Evolutionary conservation across 2,113 vertebrate species (phyloP).

Genomic region (Plestiodon gilberti): DNA sequence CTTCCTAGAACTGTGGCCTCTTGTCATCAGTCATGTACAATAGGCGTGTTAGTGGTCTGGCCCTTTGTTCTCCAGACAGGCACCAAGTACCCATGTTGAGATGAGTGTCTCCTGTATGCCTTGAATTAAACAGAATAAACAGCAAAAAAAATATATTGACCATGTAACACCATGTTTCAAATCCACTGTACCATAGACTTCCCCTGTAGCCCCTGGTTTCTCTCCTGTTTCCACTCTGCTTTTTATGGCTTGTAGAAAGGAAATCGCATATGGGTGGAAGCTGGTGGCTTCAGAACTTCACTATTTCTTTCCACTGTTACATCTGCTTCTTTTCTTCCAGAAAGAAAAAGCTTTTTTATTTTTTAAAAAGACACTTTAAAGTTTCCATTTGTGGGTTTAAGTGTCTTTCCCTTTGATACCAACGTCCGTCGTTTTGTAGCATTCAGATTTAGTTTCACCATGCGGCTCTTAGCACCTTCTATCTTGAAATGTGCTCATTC

Average conservation of each 20-base stretch:
- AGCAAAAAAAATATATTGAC: not conserved
- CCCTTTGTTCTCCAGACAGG: too few species aligned
- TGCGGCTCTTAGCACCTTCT: conserved; percentile 73
- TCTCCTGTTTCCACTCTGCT: conserved; percentile 36
- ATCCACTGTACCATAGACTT: not conserved
- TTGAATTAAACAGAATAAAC: too few species aligned
- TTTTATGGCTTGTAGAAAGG: conserved; percentile 52
- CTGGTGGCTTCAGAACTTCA: conserved; percentile 23
- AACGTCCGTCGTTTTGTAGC: conserved; percentile 60
- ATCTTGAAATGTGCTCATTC: conserved; percentile 73
- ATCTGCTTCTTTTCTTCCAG: conserved; percentile 69
- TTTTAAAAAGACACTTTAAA: not conserved
- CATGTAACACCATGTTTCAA: not conserved
- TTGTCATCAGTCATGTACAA: too few species aligned
- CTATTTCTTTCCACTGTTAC: conserved; percentile 56
- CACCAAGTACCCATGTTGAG: too few species aligned
- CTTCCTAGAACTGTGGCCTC: too few species aligned
- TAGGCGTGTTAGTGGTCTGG: too few species aligned
- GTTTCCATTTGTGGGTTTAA: conserved; percentile 62
- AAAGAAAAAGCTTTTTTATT: conserved; percentile 31
- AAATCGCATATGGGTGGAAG: conserved; percentile 41
- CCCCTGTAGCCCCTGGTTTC: not conserved
- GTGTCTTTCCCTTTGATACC: conserved; percentile 64
- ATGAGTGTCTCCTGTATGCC: too few species aligned
- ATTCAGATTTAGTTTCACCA: conserved; percentile 76